phyloP scores from a whole-genome alignment of 2,797 vertebrate genomes.

The Pipistrellus nathusii region DNA sequence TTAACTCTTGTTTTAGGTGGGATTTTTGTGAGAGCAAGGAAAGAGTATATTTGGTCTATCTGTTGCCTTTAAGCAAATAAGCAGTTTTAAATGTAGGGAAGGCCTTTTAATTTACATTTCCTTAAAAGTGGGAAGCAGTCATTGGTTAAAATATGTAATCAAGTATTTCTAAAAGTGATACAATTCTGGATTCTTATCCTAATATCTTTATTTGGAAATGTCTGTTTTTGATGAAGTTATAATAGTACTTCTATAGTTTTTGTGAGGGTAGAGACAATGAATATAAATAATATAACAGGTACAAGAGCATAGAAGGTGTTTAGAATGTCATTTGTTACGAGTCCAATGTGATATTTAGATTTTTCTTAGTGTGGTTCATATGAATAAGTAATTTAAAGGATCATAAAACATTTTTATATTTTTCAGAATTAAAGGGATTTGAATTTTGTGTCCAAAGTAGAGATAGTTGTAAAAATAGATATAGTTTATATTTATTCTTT shows the following conservation, averaged over 20 bases:
- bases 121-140: background rate
- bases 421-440: conserved; percentile 17
- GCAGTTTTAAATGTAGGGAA: conserved; percentile 15
- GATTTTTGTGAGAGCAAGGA: background rate
- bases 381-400: conserved; percentile 26
- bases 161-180: background rate
- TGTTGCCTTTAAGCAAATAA: conserved; percentile 34
- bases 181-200: background rate
- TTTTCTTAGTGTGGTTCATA: background rate
- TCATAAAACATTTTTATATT: background rate
- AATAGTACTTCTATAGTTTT: background rate
- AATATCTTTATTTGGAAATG: background rate
- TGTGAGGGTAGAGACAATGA: background rate
- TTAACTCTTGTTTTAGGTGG: background rate
- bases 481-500: conserved; percentile 11
- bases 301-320: background rate
- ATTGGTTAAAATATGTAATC: conserved; percentile 17
- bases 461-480: background rate
- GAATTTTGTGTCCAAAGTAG: background rate
- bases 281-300: background rate
- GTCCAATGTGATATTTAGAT: background rate
- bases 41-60: background rate
- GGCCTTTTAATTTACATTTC: conserved; percentile 13
- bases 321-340: background rate
- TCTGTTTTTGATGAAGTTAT: background rate